These are phyloP conservation scores for Diacarnus erythraeanus DNA, from an alignment of 37 sponge, comb jelly and placozoan genomes.

Conservation along the genomic window DNA sequence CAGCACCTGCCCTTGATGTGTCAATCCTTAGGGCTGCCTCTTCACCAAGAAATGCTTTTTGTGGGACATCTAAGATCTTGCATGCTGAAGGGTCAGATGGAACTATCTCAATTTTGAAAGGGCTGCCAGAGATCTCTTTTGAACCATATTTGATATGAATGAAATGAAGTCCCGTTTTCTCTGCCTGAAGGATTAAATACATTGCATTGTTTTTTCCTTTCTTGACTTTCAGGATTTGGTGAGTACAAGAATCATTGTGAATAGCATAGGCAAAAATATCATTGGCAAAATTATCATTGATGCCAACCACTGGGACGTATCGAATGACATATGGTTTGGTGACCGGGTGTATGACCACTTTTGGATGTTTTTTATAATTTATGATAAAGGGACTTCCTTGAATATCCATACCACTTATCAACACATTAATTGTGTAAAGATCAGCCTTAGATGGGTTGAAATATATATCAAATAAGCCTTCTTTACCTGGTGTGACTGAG, in stretches of 20 bases:
- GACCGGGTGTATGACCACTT: neutral
- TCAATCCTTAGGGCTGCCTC: slow-evolving; percentile 35
- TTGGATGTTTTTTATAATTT: slow-evolving; percentile 8
- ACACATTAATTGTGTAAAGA: slow-evolving; percentile 38
- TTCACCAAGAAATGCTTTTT: slow-evolving; percentile 25
- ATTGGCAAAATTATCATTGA: slow-evolving; percentile 10
- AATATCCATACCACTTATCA: slow-evolving; percentile 51
- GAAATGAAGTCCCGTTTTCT: slow-evolving; percentile 19
- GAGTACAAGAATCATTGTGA: slow-evolving; percentile 33
- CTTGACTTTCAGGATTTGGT: slow-evolving; percentile 20
- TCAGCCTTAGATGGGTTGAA: slow-evolving; percentile 50
- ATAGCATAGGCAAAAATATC: slow-evolving; percentile 21
- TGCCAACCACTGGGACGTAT: slow-evolving; percentile 14
- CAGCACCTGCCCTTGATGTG: slow-evolving; percentile 36
- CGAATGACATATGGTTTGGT: slow-evolving; percentile 25
- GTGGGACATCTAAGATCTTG: slow-evolving; percentile 17
- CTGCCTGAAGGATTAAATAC: slow-evolving; percentile 18
- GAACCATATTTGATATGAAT: slow-evolving; percentile 39
- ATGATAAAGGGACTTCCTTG: slow-evolving; percentile 75
- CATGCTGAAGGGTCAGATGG: slow-evolving; percentile 25
- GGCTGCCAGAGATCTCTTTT: slow-evolving; percentile 64
- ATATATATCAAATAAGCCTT: slow-evolving; percentile 16
- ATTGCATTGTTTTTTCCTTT: slow-evolving; percentile 12
- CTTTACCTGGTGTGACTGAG: neutral
- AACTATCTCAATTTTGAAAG: slow-evolving; percentile 37